Evolutionary conservation across 1,140 invertebrate genomes (phyloP).

Genomic region (Drosophila insularis): DNA sequence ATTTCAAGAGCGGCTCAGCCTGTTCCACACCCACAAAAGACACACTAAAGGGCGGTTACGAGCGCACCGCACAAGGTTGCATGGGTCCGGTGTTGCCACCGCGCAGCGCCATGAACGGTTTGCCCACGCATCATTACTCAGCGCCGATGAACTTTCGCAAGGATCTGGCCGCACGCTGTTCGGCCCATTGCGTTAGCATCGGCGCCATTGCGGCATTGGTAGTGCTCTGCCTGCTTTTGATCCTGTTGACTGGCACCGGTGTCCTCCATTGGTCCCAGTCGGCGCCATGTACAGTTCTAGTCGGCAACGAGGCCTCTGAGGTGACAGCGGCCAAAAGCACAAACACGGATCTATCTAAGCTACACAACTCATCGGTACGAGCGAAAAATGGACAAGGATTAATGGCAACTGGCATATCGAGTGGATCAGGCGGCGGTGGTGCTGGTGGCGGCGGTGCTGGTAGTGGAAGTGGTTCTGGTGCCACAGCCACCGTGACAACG

Average conservation of each 20-base stretch:
- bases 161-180: constrained; percentile 92
- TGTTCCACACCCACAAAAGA: constrained; percentile 83
- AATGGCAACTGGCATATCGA: constrained; percentile 44
- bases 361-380: constrained; percentile 83
- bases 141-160: constrained; percentile 90
- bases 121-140: constrained; percentile 81
- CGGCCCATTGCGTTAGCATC: constrained; percentile 95
- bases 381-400: constrained; percentile 85
- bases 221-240: constrained; percentile 90
- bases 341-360: constrained; percentile 78
- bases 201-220: constrained; percentile 92
- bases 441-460: constrained; percentile 73
- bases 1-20: constrained; percentile 87
- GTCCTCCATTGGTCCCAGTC: constrained; percentile 91
- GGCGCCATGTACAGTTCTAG: constrained; percentile 91
- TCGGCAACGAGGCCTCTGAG: constrained; percentile 85
- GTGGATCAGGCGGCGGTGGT: constrained; percentile 82
- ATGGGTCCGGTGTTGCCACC: constrained; percentile 88
- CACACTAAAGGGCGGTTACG: constrained; percentile 87
- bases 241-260: constrained; percentile 93
- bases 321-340: constrained; percentile 82
- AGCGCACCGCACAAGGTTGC: constrained; percentile 83
- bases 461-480: constrained; percentile 35
- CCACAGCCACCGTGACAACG: constrained; percentile 55
- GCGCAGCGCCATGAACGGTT: constrained; percentile 86